A percentile compares a stretch with the other conserved stretches of the same genome.
Conservation (phyloP, 2,113 vertebrate genomes). For the Merops nubicus region DNA sequence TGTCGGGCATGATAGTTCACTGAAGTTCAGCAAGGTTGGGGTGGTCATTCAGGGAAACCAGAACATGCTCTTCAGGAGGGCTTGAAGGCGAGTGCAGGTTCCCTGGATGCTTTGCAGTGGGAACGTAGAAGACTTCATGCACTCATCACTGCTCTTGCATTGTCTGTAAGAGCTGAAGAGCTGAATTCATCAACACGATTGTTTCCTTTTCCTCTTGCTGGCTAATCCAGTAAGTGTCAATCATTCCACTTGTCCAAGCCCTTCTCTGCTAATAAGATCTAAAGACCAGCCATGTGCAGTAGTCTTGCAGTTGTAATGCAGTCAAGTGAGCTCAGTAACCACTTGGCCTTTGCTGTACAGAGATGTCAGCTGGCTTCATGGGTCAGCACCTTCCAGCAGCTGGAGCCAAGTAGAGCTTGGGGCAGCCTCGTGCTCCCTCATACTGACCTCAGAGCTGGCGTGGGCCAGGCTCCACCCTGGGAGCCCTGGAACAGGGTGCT, state of each 20-base stretch:
- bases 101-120: neutral
- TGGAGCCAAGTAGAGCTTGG: neutral
- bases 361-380: neutral
- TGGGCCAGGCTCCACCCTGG: accelerated
- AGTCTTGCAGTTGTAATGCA: neutral
- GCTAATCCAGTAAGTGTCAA: neutral
- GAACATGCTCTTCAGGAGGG: neutral
- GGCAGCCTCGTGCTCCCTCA: neutral
- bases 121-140: neutral
- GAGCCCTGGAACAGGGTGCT: neutral
- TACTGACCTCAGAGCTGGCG: neutral
- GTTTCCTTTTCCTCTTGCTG: neutral
- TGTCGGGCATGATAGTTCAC: accelerated
- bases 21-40: accelerated
- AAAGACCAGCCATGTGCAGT: neutral
- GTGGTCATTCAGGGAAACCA: accelerated
- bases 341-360: neutral
- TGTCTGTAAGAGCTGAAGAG: neutral
- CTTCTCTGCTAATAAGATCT: neutral
- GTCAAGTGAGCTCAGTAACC: neutral
- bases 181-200: accelerated
- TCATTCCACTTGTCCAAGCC: neutral
- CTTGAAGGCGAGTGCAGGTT: neutral
- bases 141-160: neutral
- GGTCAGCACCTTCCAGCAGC: neutral